Percentiles rank a stretch among this genome's conserved stretches.
These are phyloP conservation scores for Crotalus adamanteus DNA, from an alignment of 2,797 vertebrate species.

Conservation along the genomic window DNA sequence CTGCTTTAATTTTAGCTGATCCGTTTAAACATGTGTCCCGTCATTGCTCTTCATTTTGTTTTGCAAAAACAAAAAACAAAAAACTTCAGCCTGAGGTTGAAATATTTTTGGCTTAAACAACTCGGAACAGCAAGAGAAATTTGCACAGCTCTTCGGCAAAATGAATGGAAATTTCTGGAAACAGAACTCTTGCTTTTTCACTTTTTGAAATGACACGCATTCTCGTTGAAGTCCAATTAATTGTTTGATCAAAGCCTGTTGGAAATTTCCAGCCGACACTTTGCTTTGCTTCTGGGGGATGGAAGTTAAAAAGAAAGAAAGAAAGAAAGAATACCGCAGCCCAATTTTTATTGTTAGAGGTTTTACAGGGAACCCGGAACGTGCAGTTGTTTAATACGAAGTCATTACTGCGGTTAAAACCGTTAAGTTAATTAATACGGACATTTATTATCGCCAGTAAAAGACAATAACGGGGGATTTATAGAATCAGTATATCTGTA, in stretches of 20 bases:
- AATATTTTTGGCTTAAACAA: constrained; percentile 8
- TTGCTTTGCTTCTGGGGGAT: constrained; percentile 60
- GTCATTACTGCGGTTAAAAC: constrained; percentile 63
- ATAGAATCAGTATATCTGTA: constrained; percentile 56
- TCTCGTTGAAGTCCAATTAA: constrained; percentile 19
- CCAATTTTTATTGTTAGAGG: constrained; percentile 54
- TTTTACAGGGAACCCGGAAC: constrained; percentile 61
- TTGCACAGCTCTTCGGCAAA: not conserved
- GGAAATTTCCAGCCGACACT: constrained; percentile 40
- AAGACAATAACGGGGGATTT: constrained; percentile 59
- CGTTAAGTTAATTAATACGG: constrained; percentile 65
- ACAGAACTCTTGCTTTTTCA: not conserved
- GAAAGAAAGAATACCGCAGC: constrained; percentile 36
- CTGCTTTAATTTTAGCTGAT: not conserved
- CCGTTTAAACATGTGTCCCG: not conserved
- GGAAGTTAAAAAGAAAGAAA: constrained; percentile 20
- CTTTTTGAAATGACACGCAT: constrained; percentile 12
- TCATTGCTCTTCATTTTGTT: not conserved
- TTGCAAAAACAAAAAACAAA: not conserved
- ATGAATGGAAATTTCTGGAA: constrained; percentile 29
- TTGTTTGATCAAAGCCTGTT: constrained; percentile 19
- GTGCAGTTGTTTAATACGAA: constrained; percentile 50
- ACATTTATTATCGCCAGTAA: constrained; percentile 61
- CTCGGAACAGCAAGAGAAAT: not conserved
- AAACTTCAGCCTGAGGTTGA: not conserved